Base-by-base conservation (phyloP, 2,888 invertebrate species). In the Gibbula magus region DNA sequence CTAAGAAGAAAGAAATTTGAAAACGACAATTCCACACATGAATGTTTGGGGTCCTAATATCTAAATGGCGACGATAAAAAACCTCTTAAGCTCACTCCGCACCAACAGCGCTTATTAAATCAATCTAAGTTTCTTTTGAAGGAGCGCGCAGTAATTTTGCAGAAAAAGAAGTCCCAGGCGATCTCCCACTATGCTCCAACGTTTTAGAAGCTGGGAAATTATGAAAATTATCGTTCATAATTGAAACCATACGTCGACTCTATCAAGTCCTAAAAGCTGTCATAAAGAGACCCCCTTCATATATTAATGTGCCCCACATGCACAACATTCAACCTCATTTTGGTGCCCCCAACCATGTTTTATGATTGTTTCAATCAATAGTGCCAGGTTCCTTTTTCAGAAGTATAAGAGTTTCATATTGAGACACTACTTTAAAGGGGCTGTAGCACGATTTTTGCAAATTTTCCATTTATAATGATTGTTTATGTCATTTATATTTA, bases 201-300 rank as follows among this genome's bases (percentile, higher is more conserved):
- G 29, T 61, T 61, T 18, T 10, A 16, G 29, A 29, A 61, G 61
- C 61, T 29, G 61, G 29, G 29, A 61, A 61, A 61, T 61, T 61
- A 61, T 61, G 61, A 61, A 61, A 61, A 61, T 61, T 61, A 61
- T 61, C 61, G 29, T 61, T 61, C 61, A 29, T 61, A 61, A 61
- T 61, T 61, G 61, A 61, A 61, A 61, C 25, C 61, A 61, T 61
- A 29, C 29, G 16, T n/a, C 61, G 13, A 61, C 13, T 25, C 29
- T 61, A 61, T 61, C 29, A 61, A 61, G 61, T 29, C 61, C 61
- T 61, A 25, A 2, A 29, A 25, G 61, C 29, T 29, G 16, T 18
- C 29, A 29, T 16, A 25, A 16, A 13, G 18, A 5, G 61, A 16
- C 29, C 61, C 29, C 25, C 29, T 61, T 29, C 29, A 25, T 2